Percentiles rank a stretch among this genome's conserved stretches.
Conservation (phyloP, 2,797 vertebrate genomes). For the Microctenopoma steveboyesi region DNA sequence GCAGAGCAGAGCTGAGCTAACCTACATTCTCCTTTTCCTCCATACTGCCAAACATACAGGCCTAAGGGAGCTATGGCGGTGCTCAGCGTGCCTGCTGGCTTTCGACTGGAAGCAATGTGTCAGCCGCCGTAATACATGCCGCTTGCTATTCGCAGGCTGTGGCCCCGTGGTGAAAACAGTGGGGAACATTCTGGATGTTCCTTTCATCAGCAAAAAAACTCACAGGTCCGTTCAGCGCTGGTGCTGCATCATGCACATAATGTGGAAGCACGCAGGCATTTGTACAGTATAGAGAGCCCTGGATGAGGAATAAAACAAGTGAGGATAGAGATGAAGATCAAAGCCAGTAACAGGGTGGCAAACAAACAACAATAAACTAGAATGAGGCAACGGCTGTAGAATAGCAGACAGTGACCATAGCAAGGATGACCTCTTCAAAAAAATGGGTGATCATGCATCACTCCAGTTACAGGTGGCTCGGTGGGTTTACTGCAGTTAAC, state of each 20-base stretch:
- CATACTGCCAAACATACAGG: slow-evolving; percentile 22
- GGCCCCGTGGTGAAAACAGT: slow-evolving; percentile 47
- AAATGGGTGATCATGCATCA: slow-evolving; percentile 15
- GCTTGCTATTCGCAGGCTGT: slow-evolving; percentile 21
- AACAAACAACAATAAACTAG: background rate
- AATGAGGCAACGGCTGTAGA: background rate
- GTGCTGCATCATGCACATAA: slow-evolving; percentile 67
- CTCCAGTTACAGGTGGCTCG: slow-evolving; percentile 32
- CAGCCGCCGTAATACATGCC: slow-evolving; percentile 14
- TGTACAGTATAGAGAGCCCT: slow-evolving; percentile 59
- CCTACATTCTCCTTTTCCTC: slow-evolving; percentile 40
- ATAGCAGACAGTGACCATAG: slow-evolving; percentile 9
- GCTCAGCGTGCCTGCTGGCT: slow-evolving; percentile 37
- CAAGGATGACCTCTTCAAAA: slow-evolving; percentile 14
- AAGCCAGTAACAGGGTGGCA: background rate
- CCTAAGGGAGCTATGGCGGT: slow-evolving; percentile 8
- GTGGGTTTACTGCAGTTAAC: slow-evolving; percentile 10
- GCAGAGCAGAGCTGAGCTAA: slow-evolving; percentile 29
- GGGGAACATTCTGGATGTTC: slow-evolving; percentile 67
- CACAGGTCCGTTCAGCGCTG: slow-evolving; percentile 56
- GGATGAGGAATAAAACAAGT: slow-evolving; percentile 22
- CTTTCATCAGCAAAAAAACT: slow-evolving; percentile 70
- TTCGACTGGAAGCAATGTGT: slow-evolving; percentile 49
- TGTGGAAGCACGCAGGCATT: slow-evolving; percentile 55
- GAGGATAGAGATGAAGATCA: slow-evolving; percentile 16